Base-by-base conservation (phyloP, 2,888 invertebrate genomes). In the Criorhina ranunculi region DNA sequence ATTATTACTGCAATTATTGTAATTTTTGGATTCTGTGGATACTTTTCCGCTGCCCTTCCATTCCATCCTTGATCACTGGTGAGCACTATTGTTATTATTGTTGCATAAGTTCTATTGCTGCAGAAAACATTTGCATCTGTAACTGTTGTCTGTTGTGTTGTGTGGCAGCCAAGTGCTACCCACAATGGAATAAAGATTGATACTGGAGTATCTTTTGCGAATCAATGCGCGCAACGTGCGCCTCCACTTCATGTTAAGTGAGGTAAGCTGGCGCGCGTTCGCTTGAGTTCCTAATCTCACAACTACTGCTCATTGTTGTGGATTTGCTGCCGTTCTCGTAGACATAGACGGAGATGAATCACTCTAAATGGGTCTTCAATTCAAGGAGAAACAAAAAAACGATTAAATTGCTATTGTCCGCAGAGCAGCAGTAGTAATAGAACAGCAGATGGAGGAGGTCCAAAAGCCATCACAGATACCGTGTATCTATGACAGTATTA, bases 1-100 rank as follows among this genome's bases (percentile, higher is more conserved):
- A 76, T 80, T 80, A 80, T 85, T 85, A 85, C 80, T 66, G 85
- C 85, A 85, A 85, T 85, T 85, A 85, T 85, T 85, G 80, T 85
- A 85, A 85, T 85, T 85, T 79, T 76, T 59, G 79, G 79, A 85
- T 85, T 80, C 80, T 76, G 64, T 80, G 70, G 80, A 76, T 85
- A 66, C 64, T 53, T 76, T 53, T 19, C 17, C 44, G 55, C 31
- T 37, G 70, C 40, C 46, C 55, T 42, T 57, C 46, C 11, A 42
- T 12, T 17, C 40, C 31, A 17, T 37, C 29, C n/a, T 15, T 8
- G 5, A 35, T 75, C 49, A n/a, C n/a, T n/a, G 67, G 42, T 12
- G 55, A 70, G 53, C 70, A 70, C 70, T 85, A 80, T 80, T 79
- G 79, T 79, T 85, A 76, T 78, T 80, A 70, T 70, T 80, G 80